Conservation (phyloP, 2,797 vertebrate species). For the Odontamblyopus lacepedii region DNA sequence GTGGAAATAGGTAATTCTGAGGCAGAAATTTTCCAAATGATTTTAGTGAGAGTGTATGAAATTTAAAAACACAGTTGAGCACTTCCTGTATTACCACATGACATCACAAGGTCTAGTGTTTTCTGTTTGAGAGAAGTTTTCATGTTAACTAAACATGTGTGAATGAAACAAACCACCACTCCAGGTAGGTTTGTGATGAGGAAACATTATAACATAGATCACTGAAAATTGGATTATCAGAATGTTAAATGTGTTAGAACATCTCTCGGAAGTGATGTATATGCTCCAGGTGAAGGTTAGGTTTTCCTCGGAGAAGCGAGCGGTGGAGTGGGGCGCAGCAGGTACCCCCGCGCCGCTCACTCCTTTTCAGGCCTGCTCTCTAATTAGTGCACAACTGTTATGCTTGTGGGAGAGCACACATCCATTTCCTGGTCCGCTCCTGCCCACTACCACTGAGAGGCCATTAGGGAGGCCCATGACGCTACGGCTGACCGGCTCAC, state of each 20-base stretch:
- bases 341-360: conserved; percentile 45
- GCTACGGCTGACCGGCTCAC: conserved; percentile 26
- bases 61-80: too few species aligned
- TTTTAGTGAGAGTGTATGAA: too few species aligned
- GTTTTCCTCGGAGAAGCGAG: conserved; percentile 46
- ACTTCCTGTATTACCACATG: too few species aligned
- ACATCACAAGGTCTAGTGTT: too few species aligned
- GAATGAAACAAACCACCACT: too few species aligned
- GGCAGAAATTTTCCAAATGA: too few species aligned
- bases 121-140: too few species aligned
- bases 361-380: conserved; percentile 46
- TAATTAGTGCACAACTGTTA: conserved; percentile 67
- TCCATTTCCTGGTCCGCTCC: conserved; percentile 46
- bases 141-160: too few species aligned
- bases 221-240: conserved; percentile 16
- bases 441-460: conserved; percentile 33
- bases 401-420: conserved; percentile 52
- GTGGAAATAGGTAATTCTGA: too few species aligned
- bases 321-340: conserved; percentile 47
- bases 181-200: too few species aligned
- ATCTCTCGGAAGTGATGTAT: conserved; percentile 22
- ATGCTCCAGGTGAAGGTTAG: conserved; percentile 54
- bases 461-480: conserved; percentile 30
- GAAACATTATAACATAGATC: too few species aligned
- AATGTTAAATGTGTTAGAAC: conserved; percentile 26